These are phyloP conservation scores for Drosophila sordidula DNA, from an alignment of 2,888 invertebrate species.

Conservation along the genomic window DNA sequence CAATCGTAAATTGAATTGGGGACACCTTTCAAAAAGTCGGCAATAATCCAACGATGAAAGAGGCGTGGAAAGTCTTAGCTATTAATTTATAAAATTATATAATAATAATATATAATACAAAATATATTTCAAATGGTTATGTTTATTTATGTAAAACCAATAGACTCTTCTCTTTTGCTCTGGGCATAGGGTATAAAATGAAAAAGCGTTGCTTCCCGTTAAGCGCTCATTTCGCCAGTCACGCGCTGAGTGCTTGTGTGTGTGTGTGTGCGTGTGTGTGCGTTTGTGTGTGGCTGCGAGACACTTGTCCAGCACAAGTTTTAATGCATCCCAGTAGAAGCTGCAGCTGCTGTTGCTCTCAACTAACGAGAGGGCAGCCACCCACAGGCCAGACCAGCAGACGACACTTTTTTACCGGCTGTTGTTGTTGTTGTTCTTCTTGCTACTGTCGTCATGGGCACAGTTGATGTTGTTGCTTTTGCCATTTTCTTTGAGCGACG, in stretches of 20 bases:
- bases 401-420: constrained; percentile 31
- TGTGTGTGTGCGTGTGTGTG: constrained; percentile 13
- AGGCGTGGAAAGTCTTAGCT: too few relatives aligned
- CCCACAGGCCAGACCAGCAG: constrained; percentile 17
- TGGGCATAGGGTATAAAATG: background rate
- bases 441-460: constrained; percentile 13
- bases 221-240: constrained; percentile 50
- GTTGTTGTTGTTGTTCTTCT: constrained; percentile 9
- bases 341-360: constrained; percentile 41
- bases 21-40: too few relatives aligned
- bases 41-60: too few relatives aligned
- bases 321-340: constrained; percentile 44
- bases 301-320: constrained; percentile 48
- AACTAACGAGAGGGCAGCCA: constrained; percentile 25
- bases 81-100: too few relatives aligned
- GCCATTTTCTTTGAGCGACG: constrained; percentile 40
- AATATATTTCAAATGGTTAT: too few relatives aligned
- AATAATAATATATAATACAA: too few relatives aligned
- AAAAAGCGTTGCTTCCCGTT: constrained; percentile 21
- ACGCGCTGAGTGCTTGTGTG: constrained; percentile 42
- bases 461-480: constrained; percentile 3
- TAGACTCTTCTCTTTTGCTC: background rate
- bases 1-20: too few relatives aligned
- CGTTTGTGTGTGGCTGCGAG: constrained; percentile 8
- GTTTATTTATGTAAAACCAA: background rate